phyloP scores from a whole-genome alignment of 1,140 invertebrate genomes.

The Drosophila simulans region DNA sequence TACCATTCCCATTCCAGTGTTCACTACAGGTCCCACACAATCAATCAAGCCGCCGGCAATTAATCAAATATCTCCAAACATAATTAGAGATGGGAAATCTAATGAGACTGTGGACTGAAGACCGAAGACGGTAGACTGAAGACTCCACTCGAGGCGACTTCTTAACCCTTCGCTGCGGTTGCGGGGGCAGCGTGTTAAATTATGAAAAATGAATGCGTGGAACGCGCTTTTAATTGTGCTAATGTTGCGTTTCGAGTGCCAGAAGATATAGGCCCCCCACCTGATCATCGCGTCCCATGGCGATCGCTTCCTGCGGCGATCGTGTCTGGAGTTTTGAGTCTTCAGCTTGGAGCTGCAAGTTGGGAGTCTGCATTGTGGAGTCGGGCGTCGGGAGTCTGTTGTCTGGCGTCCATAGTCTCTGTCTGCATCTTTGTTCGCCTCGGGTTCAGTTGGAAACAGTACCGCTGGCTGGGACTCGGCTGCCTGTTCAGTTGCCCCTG shows the following conservation, averaged over 20 bases:
- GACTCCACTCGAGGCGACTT: conserved; percentile 40
- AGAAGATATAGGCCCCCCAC: conserved; percentile 44
- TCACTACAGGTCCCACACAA: conserved; percentile 52
- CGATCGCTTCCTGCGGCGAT: conserved; percentile 52
- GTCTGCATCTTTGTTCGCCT: conserved; percentile 16
- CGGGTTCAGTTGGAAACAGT: conserved; percentile 28
- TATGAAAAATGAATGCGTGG: conserved; percentile 82
- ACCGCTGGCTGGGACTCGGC: conserved; percentile 24
- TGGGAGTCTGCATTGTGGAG: conserved; percentile 14
- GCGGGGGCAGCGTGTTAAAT: conserved; percentile 83
- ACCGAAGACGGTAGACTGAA: neutral
- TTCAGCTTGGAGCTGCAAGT: neutral
- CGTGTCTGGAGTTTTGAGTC: conserved; percentile 37
- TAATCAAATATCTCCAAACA: conserved; percentile 79
- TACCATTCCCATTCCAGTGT: conserved; percentile 17
- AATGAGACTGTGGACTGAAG: conserved; percentile 56
- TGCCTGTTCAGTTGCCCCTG: conserved; percentile 45
- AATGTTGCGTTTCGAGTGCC: conserved; percentile 62
- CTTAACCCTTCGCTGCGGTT: conserved; percentile 48
- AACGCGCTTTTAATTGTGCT: conserved; percentile 82
- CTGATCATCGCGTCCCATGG: conserved; percentile 41
- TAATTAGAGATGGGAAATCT: conserved; percentile 82
- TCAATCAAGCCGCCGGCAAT: conserved; percentile 80
- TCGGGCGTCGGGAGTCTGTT: conserved; percentile 2
- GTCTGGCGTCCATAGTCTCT: conserved; percentile 30